A percentile compares a stretch with the other conserved stretches of the same genome.
Conservation (phyloP, 2,113 vertebrate genomes). For the Numida meleagris region DNA sequence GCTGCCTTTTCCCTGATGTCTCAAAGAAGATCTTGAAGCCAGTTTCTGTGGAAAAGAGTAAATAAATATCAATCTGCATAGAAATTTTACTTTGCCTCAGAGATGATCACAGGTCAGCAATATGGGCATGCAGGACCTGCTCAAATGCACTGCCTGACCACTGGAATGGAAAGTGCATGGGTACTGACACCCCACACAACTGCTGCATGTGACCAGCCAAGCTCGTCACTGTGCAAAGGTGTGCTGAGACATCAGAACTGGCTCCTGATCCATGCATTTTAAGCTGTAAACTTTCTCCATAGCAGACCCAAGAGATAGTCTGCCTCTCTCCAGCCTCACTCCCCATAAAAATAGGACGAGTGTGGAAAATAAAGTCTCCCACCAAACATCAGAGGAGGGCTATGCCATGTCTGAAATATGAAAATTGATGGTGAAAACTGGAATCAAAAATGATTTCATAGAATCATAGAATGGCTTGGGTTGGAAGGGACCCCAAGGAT, state of each 20-base stretch:
- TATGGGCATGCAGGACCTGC: not conserved
- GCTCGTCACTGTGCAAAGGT: not conserved
- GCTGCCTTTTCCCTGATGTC: constrained; percentile 71
- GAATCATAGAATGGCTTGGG: too few species aligned
- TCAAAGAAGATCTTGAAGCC: constrained; percentile 72
- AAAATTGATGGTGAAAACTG: not conserved
- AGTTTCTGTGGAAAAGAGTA: constrained; percentile 68
- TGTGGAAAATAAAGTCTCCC: not conserved
- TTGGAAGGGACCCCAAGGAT: too few species aligned
- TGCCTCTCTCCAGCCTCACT: not conserved
- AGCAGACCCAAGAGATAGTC: not conserved
- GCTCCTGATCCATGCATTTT: not conserved
- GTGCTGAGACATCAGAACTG: not conserved
- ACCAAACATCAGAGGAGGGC: not conserved
- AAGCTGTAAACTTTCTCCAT: not conserved
- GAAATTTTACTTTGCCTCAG: not conserved
- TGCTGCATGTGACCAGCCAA: fast-evolving
- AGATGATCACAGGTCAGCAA: not conserved
- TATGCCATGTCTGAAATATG: not conserved
- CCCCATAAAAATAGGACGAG: not conserved
- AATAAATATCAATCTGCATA: not conserved
- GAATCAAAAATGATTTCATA: not conserved
- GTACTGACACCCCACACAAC: not conserved
- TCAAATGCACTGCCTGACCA: not conserved
- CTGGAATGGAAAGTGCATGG: not conserved